Evolutionary conservation across 2,888 invertebrate species (phyloP).

Genomic region (Sisyra terminalis): DNA sequence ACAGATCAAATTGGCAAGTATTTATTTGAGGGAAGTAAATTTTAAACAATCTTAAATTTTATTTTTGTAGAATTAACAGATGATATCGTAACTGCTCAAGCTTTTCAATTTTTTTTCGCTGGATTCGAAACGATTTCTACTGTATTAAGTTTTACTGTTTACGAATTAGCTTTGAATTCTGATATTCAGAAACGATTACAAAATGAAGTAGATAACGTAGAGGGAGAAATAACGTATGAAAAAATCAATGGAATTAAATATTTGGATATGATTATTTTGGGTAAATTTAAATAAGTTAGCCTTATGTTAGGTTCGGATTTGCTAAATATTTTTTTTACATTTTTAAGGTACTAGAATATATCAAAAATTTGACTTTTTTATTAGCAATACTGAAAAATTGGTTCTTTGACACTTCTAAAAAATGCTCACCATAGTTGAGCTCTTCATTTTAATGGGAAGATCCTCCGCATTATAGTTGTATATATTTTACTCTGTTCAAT

Average conservation of each 20-base stretch:
- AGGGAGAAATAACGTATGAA: constrained; percentile 14
- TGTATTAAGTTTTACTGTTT: constrained; percentile 12
- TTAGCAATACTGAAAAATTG: no score
- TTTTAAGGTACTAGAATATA: no score
- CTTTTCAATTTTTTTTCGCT: constrained; percentile 15
- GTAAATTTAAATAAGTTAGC: no score
- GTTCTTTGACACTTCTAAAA: no score
- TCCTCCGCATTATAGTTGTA: no score
- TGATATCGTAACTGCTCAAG: constrained; percentile 15
- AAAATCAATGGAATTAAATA: constrained; percentile 14
- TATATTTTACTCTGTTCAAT: no score
- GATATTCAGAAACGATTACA: constrained; percentile 14
- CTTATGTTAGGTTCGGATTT: no score
- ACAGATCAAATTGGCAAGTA: not conserved
- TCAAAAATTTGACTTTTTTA: no score
- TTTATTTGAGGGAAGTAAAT: not conserved
- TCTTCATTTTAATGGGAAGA: no score
- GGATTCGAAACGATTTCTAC: constrained; percentile 15
- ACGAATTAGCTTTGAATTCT: constrained; percentile 14
- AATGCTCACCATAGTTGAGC: no score
- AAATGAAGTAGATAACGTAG: constrained; percentile 11
- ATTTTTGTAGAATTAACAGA: not conserved
- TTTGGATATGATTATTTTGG: constrained; percentile 17
- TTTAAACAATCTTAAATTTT: not conserved
- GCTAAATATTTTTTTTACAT: no score